phyloP scores from a whole-genome alignment of 2,113 vertebrate genomes.

The Corvus hawaiiensis region DNA sequence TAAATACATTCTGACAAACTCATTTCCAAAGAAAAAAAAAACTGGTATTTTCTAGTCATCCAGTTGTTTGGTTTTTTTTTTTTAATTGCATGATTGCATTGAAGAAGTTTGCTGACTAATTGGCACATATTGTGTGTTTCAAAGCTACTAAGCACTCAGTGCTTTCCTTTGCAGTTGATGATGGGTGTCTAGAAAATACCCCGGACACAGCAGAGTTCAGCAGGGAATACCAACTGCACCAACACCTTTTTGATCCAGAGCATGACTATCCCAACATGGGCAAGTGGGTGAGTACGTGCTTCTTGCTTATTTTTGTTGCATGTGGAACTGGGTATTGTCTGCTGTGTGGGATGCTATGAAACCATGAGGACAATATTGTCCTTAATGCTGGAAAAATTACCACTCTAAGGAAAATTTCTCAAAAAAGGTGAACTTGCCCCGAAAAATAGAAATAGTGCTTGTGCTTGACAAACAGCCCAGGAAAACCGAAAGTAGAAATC shows the following conservation, averaged over 20 bases:
- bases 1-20: not conserved
- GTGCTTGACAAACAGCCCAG: not conserved
- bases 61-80: not conserved
- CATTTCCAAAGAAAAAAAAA: not conserved
- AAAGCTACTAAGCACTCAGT: not conserved
- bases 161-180: conserved; percentile 73
- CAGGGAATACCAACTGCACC: conserved; percentile 92
- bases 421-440: not conserved
- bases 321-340: not conserved
- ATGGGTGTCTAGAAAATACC: conserved; percentile 91
- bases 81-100: not conserved
- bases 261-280: conserved; percentile 88
- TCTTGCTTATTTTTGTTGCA: not conserved
- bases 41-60: not conserved
- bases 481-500: not conserved
- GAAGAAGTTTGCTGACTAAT: not conserved
- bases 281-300: conserved; percentile 87
- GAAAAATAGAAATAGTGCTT: not conserved
- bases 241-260: conserved; percentile 92
- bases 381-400: not conserved
- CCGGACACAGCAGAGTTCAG: conserved; percentile 97
- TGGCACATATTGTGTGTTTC: not conserved
- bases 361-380: not conserved
- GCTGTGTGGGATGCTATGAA: not conserved
- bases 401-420: not conserved